Conservation (phyloP, 2,888 invertebrate genomes). For the Microplitis deprimator region DNA sequence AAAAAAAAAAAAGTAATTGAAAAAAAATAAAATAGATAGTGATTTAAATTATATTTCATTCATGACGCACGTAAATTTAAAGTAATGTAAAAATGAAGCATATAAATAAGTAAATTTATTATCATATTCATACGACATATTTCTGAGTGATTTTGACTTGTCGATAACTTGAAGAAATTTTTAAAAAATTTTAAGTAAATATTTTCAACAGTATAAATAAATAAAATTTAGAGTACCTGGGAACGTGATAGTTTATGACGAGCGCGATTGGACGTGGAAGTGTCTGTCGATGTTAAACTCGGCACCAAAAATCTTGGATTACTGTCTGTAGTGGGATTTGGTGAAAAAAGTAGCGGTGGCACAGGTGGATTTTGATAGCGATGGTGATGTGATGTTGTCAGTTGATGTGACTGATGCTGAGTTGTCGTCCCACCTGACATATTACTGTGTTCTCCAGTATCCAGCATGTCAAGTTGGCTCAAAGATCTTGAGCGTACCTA, state of each 20-base stretch:
- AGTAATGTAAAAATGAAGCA: too few species aligned
- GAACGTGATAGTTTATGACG: slow-evolving; percentile 76
- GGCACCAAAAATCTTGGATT: slow-evolving; percentile 73
- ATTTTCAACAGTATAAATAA: neutral
- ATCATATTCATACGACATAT: too few species aligned
- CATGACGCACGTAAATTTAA: too few species aligned
- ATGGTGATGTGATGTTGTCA: slow-evolving; percentile 48
- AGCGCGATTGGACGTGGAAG: slow-evolving; percentile 69
- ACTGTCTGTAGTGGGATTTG: slow-evolving; percentile 64
- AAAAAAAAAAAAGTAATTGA: too few species aligned
- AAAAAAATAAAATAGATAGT: too few species aligned
- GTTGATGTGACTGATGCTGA: slow-evolving; percentile 60
- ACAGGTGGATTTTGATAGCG: slow-evolving; percentile 65
- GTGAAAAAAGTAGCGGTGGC: slow-evolving; percentile 72
- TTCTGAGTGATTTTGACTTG: too few species aligned
- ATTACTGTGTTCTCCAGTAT: slow-evolving; percentile 64
- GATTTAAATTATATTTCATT: too few species aligned
- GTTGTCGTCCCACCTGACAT: slow-evolving; percentile 58
- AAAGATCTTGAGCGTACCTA: slow-evolving; percentile 83
- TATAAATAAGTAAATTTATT: too few species aligned
- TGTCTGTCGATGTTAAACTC: slow-evolving; percentile 64
- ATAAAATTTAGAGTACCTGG: slow-evolving; percentile 70
- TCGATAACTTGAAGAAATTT: too few species aligned
- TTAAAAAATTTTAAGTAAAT: too few species aligned
- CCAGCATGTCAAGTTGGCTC: slow-evolving; percentile 78